Percentiles rank a stretch among this genome's conserved stretches.
These are phyloP conservation scores for Phycodurus eques DNA, from an alignment of 2,113 vertebrate genomes.

Conservation along the genomic window DNA sequence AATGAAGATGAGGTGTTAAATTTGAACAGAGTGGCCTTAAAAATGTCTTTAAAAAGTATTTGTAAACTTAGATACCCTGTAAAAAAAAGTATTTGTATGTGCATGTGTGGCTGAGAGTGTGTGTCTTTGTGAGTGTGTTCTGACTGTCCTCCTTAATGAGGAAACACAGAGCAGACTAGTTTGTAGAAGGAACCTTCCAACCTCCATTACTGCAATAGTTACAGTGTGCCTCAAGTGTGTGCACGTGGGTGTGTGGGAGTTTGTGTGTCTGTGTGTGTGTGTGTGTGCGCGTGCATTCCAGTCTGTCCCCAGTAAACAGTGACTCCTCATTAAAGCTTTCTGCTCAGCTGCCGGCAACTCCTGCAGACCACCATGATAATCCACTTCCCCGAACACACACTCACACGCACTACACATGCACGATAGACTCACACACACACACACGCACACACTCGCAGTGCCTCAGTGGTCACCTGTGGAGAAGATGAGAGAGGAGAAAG, in stretches of 20 bases:
- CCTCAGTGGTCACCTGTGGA: constrained; percentile 40
- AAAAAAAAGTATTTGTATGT: not conserved
- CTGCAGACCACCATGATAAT: constrained; percentile 61
- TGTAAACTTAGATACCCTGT: not conserved
- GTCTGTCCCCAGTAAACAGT: constrained; percentile 60
- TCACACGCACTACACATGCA: constrained; percentile 16
- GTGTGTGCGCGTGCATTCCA: constrained; percentile 42
- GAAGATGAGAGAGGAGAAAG: not conserved
- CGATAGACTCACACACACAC: not conserved
- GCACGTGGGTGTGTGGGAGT: not conserved
- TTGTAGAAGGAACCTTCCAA: constrained; percentile 61
- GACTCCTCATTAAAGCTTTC: constrained; percentile 70
- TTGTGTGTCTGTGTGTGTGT: constrained; percentile 27
- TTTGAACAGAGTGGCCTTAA: not conserved
- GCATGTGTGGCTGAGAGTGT: not conserved
- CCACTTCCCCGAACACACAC: constrained; percentile 42
- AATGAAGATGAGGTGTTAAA: not conserved
- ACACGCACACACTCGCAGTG: constrained; percentile 25
- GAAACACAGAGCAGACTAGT: constrained; percentile 58
- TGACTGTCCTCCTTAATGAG: constrained; percentile 55
- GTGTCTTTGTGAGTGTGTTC: constrained; percentile 6
- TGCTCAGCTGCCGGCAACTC: constrained; percentile 55
- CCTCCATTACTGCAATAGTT: constrained; percentile 67
- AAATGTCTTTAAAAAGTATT: not conserved
- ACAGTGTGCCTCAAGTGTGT: constrained; percentile 29